Evolutionary conservation across 2,113 vertebrate species (phyloP), one percentile per base, ranked within the genome.

Genomic region (Xenopus tropicalis): DNA sequence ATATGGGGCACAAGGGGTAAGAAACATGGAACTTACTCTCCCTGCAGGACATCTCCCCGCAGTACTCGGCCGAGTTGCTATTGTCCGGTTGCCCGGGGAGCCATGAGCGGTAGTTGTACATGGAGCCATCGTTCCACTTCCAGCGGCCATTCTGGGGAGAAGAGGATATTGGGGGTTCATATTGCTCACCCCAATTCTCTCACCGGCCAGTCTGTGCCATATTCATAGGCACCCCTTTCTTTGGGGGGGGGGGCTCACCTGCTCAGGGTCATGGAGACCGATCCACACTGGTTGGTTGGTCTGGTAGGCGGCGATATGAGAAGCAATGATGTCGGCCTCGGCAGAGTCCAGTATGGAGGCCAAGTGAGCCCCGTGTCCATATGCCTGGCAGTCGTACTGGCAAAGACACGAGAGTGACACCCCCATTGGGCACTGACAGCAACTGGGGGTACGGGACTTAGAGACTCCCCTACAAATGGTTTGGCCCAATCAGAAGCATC

Each of bases 121-220:
- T 73, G 48, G 71, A 73, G 3, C 71, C 71, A 24, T 73, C 71
- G 14, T 65, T 73, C 71, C 71, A 73, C 62, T 73, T 73, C 71
- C 71, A 73, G 62, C 71, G 71, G 22, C 71, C 51, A 43, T 73
- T 73, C 71, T 73, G 14, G 21, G 13, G 11, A 44, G 37, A 43
- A 21, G 14, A 63, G 29, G 6, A 63, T 11, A 17, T 48, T 4
- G 46, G 16, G 46, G 29, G 29, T 37, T 37, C 29, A 29, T 29
- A 6, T 37, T 37, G 29, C 6, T 37, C 29, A 5, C 3, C 6
- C 29, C 29, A 37, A 37, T 37, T 4, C 29, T 9, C 3, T 29
- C 3, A 3, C 25, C 6, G 25, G 3, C 3, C 25, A 29, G 6
- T 6, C 25, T 6, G 3, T 29, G 25, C 25, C 25, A 3, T 29